phyloP scores from a whole-genome alignment of 1,140 invertebrate genomes.

The Orius laevigatus region DNA sequence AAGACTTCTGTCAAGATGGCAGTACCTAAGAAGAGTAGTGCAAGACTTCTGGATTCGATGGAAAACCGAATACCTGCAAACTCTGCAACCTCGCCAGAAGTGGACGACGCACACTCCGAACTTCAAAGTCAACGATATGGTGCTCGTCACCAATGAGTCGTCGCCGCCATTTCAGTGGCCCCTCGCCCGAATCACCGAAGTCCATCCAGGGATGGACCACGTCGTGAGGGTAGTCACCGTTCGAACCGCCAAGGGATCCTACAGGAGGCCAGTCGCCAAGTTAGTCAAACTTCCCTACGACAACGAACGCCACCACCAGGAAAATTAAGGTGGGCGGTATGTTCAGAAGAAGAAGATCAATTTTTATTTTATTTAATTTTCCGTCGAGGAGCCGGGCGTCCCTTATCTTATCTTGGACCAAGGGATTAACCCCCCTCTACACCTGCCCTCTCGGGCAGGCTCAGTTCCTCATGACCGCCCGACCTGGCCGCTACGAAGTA shows the following conservation, averaged over 20 bases:
- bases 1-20: slow-evolving; percentile 11
- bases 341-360: too few relatives aligned
- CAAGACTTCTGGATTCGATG: slow-evolving; percentile 24
- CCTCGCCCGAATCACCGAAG: not conserved
- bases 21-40: slow-evolving; percentile 18
- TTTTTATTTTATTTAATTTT: too few relatives aligned
- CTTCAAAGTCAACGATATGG: slow-evolving; percentile 1
- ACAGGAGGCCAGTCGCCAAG: slow-evolving; percentile 13
- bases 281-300: too few relatives aligned
- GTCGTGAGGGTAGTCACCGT: slow-evolving; percentile 7
- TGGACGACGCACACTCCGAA: slow-evolving; percentile 9
- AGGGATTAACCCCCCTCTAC: too few relatives aligned
- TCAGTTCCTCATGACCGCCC: too few relatives aligned
- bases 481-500: too few relatives aligned
- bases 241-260: slow-evolving; percentile 27
- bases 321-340: too few relatives aligned
- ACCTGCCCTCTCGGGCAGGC: too few relatives aligned
- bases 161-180: slow-evolving; percentile 2
- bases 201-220: slow-evolving; percentile 7
- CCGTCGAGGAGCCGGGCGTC: too few relatives aligned
- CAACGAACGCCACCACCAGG: too few relatives aligned
- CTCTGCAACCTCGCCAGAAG: slow-evolving; percentile 13
- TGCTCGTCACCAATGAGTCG: slow-evolving; percentile 9
- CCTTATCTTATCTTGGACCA: too few relatives aligned
- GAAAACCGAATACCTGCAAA: slow-evolving; percentile 15